A percentile compares a stretch with the other conserved stretches of the same genome.
These are phyloP conservation scores for Tupaia tana DNA, from an alignment of 2,113 vertebrate genomes.

Conservation along the genomic window DNA sequence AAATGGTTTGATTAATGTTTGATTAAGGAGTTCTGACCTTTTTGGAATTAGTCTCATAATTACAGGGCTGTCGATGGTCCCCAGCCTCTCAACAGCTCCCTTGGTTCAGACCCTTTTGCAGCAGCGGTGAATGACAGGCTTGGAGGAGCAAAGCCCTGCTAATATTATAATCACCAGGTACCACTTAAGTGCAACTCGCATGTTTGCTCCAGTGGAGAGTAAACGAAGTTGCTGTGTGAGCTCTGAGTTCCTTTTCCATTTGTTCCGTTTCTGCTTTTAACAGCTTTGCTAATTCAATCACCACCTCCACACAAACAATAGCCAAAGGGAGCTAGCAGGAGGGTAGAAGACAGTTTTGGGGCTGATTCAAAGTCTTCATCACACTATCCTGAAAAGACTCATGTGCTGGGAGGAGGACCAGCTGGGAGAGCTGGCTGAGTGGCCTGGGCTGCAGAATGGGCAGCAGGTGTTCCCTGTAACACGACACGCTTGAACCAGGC, in stretches of 20 bases:
- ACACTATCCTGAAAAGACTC: slow-evolving; percentile 43
- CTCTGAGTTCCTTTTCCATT: slow-evolving; percentile 19
- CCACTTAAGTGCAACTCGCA: slow-evolving; percentile 53
- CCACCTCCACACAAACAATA: slow-evolving; percentile 58
- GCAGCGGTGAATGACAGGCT: slow-evolving; percentile 58
- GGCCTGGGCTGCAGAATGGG: slow-evolving; percentile 61
- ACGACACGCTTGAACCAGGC: slow-evolving; percentile 78
- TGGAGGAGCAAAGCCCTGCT: slow-evolving; percentile 3
- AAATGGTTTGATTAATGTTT: slow-evolving; percentile 81
- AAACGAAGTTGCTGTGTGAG: neutral
- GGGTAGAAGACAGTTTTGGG: slow-evolving; percentile 13
- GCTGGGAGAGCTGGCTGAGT: slow-evolving; percentile 23
- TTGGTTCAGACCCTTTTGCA: slow-evolving; percentile 62
- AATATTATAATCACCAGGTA: slow-evolving; percentile 64
- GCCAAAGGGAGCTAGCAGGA: slow-evolving; percentile 1
- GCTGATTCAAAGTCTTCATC: slow-evolving; percentile 65
- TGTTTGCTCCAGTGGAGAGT: neutral
- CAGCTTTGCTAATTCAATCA: slow-evolving; percentile 82
- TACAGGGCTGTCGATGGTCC: slow-evolving; percentile 65
- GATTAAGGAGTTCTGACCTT: slow-evolving; percentile 84
- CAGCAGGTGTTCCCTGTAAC: slow-evolving; percentile 86
- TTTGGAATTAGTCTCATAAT: slow-evolving; percentile 82
- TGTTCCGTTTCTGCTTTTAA: slow-evolving; percentile 51
- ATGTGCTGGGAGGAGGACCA: neutral
- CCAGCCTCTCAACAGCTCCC: slow-evolving; percentile 66